phyloP scores from a whole-genome alignment of 2,888 invertebrate species.

The Sepiola atlantica region DNA sequence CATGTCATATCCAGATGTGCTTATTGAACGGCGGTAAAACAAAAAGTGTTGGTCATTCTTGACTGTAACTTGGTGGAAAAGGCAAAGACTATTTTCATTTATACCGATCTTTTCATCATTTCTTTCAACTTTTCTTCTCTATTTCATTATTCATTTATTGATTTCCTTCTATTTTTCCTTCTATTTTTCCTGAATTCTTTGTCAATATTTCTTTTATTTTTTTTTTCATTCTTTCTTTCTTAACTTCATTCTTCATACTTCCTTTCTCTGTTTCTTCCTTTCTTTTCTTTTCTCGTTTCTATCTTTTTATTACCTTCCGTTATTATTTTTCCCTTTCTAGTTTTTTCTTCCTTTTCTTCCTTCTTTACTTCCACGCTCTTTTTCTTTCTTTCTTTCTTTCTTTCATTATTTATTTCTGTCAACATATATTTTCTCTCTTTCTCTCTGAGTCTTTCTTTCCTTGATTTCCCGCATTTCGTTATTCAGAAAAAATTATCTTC shows the following conservation, averaged over 20 bases:
- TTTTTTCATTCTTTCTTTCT: too few relatives aligned
- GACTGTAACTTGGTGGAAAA: too few relatives aligned
- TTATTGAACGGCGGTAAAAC: too few relatives aligned
- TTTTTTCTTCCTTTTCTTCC: too few relatives aligned
- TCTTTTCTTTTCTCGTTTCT: neutral
- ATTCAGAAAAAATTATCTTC: neutral
- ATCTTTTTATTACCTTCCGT: neutral
- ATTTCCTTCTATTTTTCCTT: neutral
- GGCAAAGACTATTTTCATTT: too few relatives aligned
- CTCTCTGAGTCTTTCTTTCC: neutral
- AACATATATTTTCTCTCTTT: neutral
- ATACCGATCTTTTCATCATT: neutral
- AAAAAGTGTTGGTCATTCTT: too few relatives aligned
- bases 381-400: neutral
- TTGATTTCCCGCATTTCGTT: neutral
- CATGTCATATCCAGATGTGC: too few relatives aligned
- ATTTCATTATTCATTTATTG: neutral
- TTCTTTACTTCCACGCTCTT: too few relatives aligned
- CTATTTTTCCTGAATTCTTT: neutral
- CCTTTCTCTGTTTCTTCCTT: too few relatives aligned
- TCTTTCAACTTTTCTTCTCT: neutral
- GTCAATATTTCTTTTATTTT: too few relatives aligned
- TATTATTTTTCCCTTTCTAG: neutral
- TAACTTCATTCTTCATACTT: too few relatives aligned
- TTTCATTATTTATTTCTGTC: neutral